Percentiles rank a stretch among this genome's conserved stretches.
phyloP scores from a whole-genome alignment of 1,140 invertebrate species.

The Conus ventricosus region DNA sequence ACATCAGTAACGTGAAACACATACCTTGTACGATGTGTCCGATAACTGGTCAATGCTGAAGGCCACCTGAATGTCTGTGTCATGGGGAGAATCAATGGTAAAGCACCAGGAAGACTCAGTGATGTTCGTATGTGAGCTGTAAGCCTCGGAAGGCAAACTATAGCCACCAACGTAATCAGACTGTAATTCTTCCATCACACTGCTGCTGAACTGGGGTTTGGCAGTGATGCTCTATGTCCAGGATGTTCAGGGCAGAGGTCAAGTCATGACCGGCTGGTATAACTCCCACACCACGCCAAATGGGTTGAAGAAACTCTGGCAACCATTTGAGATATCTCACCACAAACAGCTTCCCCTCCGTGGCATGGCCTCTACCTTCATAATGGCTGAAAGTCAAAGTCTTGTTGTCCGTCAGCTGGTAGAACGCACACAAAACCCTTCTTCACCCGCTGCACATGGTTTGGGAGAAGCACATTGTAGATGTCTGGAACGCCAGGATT shows the following conservation, averaged over 20 bases:
- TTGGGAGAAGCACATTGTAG: conserved; percentile 54
- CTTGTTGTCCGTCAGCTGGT: conserved; percentile 57
- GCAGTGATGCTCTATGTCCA: conserved; percentile 64
- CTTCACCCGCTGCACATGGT: conserved; percentile 45
- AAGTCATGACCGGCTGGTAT: conserved; percentile 52
- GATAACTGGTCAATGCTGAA: conserved; percentile 80
- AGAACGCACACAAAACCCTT: conserved; percentile 62
- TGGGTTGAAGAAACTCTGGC: conserved; percentile 53
- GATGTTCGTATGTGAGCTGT: conserved; percentile 80
- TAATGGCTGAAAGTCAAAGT: conserved; percentile 57
- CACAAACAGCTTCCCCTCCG: conserved; percentile 62
- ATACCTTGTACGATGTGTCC: conserved; percentile 62
- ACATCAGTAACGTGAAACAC: conserved; percentile 72
- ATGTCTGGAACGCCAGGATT: conserved; percentile 61
- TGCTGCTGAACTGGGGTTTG: conserved; percentile 44
- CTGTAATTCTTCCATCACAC: conserved; percentile 44
- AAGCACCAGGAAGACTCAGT: conserved; percentile 82
- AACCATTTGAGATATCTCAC: conserved; percentile 69
- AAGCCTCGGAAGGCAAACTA: conserved; percentile 48
- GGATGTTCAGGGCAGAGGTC: conserved; percentile 52
- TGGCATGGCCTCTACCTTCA: conserved; percentile 53
- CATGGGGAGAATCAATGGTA: conserved; percentile 96
- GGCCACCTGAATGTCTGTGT: conserved; percentile 98
- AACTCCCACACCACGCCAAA: conserved; percentile 66
- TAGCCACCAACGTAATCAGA: conserved; percentile 39